Conservation (phyloP, 2,797 vertebrate genomes). For the Lacerta bilineata region DNA sequence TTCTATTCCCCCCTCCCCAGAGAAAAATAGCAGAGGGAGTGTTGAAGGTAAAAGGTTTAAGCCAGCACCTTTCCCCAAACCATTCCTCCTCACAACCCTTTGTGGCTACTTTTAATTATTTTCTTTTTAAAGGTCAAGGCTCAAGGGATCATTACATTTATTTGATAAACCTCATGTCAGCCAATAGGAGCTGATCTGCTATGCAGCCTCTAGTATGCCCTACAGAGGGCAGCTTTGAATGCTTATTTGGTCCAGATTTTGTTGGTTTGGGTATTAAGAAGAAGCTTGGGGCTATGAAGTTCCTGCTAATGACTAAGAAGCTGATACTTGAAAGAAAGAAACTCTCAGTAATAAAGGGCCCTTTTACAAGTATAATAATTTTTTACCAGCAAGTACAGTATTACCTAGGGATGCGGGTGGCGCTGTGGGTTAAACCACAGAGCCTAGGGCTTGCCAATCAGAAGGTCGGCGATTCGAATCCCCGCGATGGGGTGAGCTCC, state of each 20-base stretch:
- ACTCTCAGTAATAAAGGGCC: neutral
- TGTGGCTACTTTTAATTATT: conserved; percentile 9
- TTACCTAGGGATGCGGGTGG: neutral
- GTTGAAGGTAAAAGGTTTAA: neutral
- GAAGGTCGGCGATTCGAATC: no score
- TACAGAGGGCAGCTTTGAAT: neutral
- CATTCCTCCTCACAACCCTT: neutral
- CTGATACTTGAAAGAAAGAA: neutral
- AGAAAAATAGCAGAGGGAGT: neutral
- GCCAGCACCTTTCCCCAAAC: neutral
- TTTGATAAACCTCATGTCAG: no score
- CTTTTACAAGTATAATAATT: neutral
- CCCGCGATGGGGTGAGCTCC: no score
- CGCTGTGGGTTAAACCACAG: no score
- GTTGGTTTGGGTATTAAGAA: neutral
- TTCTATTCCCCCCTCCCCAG: neutral
- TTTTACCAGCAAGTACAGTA: neutral
- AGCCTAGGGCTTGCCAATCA: no score
- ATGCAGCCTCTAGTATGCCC: neutral
- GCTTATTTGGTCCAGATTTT: neutral
- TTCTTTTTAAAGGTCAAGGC: neutral
- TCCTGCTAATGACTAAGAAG: neutral
- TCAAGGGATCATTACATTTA: no score
- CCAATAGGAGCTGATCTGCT: neutral
- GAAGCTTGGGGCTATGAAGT: neutral